phyloP scores from a whole-genome alignment of 2,888 invertebrate species.

The Cephus rjabovi region DNA sequence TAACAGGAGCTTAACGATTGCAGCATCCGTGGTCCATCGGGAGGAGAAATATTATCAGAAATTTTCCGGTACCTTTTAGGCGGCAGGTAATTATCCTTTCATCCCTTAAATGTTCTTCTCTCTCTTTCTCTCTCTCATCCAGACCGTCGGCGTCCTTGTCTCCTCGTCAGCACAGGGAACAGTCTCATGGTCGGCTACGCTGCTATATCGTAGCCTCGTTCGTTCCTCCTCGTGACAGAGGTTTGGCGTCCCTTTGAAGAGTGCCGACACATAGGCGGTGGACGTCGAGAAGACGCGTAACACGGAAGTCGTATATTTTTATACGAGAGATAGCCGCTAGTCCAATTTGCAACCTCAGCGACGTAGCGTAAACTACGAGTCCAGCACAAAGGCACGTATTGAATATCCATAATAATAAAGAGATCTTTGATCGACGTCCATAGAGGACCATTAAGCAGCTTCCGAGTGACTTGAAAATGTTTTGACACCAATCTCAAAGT shows the following conservation, averaged over 20 bases:
- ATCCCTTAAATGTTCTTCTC: background rate
- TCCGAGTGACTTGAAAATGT: constrained; percentile 23
- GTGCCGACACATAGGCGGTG: constrained; percentile 29
- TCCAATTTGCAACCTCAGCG: background rate
- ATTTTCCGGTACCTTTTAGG: background rate
- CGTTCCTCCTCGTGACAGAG: constrained; percentile 18
- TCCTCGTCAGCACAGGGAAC: background rate
- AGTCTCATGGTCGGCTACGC: background rate
- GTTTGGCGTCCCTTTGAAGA: constrained; percentile 40
- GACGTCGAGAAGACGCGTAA: constrained; percentile 18
- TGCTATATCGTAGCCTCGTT: background rate
- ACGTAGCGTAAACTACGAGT: no score
- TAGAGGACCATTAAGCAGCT: background rate
- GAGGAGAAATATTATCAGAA: background rate
- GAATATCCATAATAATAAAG: background rate
- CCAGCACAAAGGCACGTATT: background rate
- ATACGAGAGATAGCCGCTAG: background rate
- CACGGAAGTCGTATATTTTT: constrained; percentile 38
- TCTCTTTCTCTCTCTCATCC: background rate
- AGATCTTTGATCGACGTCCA: background rate
- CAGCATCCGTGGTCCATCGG: background rate
- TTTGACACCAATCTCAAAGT: constrained; percentile 39
- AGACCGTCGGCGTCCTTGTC: background rate
- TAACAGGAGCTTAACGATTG: background rate
- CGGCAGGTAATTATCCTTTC: background rate